Evolutionary conservation across 2,888 invertebrate species (phyloP).

Genomic region (Plagiodera versicolora): DNA sequence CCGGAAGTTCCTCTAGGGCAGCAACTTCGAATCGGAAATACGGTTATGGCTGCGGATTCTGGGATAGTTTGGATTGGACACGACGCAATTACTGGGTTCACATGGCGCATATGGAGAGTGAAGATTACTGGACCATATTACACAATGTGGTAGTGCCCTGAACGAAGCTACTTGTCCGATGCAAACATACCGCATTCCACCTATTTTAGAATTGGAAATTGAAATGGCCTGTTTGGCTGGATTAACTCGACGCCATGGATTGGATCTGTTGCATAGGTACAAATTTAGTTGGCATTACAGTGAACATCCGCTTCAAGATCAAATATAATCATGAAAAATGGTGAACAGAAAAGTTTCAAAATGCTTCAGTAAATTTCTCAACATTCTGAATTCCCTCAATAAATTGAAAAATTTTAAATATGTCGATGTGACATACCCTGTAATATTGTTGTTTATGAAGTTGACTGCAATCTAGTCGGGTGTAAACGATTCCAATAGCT

Average conservation of each 20-base stretch:
- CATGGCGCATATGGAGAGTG: constrained; percentile 6
- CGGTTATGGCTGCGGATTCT: neutral
- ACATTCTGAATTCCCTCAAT: too few species aligned
- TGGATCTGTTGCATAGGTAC: neutral
- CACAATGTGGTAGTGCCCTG: constrained; percentile 4
- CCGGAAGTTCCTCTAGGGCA: neutral
- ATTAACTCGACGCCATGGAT: neutral
- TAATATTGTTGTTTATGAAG: too few species aligned
- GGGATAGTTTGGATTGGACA: constrained; percentile 7
- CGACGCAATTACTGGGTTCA: constrained; percentile 1
- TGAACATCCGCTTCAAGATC: too few species aligned
- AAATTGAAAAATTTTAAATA: too few species aligned
- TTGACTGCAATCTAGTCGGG: too few species aligned
- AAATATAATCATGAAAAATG: too few species aligned
- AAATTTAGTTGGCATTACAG: too few species aligned
- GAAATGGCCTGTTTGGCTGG: neutral
- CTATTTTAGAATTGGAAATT: neutral
- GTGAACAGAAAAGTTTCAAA: too few species aligned
- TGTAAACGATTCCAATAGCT: too few species aligned
- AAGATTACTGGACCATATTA: neutral
- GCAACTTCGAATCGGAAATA: constrained; percentile 7
- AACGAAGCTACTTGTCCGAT: neutral
- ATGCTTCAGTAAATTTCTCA: too few species aligned
- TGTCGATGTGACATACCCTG: too few species aligned
- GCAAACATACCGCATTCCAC: neutral